Percentiles rank a stretch among this genome's conserved stretches.
phyloP scores from a whole-genome alignment of 2,888 invertebrate genomes.

The Periphyllus acericola region DNA sequence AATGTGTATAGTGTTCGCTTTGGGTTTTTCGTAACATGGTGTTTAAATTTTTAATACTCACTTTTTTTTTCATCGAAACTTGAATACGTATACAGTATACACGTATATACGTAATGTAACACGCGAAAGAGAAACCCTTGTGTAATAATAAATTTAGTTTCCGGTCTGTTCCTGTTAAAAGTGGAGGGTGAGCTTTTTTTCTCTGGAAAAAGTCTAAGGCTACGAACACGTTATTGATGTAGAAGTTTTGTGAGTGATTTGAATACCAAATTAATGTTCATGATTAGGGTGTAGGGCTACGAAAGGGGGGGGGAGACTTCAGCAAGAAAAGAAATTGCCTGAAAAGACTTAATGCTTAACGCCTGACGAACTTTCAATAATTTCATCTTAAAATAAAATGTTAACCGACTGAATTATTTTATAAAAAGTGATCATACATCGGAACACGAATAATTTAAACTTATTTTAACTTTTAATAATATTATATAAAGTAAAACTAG shows the following conservation, averaged over 20 bases:
- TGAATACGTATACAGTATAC: not conserved
- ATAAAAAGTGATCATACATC: not conserved
- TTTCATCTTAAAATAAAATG: not conserved
- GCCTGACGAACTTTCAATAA: not conserved
- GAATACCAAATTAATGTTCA: slow-evolving; percentile 59
- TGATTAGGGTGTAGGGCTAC: not conserved
- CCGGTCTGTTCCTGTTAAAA: slow-evolving; percentile 2
- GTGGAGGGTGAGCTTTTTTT: slow-evolving; percentile 28
- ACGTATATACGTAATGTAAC: too few relatives aligned
- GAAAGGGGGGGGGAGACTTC: not conserved
- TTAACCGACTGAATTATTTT: not conserved
- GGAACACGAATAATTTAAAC: too few relatives aligned
- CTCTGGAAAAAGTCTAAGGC: not conserved
- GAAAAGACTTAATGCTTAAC: not conserved
- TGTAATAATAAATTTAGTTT: slow-evolving; percentile 51
- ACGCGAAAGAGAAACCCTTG: slow-evolving; percentile 26
- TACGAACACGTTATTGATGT: slow-evolving; percentile 41
- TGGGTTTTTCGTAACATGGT: not conserved
- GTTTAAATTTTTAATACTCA: slow-evolving; percentile 35
- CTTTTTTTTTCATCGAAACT: not conserved
- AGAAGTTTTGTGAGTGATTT: slow-evolving; percentile 39
- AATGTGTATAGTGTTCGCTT: not conserved
- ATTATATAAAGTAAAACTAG: too few relatives aligned
- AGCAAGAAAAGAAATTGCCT: not conserved
- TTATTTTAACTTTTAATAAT: too few relatives aligned